Evolutionary conservation across 2,797 vertebrate genomes (phyloP).

Genomic region (Lacerta bilineata): DNA sequence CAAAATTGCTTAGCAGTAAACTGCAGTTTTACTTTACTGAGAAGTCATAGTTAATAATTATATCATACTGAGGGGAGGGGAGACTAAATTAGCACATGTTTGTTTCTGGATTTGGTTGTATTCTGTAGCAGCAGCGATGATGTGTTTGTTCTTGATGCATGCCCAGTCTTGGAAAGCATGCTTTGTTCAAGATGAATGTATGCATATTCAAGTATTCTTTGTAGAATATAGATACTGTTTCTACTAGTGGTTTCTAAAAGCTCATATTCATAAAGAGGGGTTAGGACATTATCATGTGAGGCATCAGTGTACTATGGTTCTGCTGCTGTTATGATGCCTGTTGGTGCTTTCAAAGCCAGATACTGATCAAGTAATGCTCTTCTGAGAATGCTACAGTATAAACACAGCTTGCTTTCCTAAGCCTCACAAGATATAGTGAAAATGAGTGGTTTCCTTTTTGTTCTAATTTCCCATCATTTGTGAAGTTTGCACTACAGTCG

Average conservation of each 20-base stretch:
- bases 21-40: not conserved
- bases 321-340: not conserved
- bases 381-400: not conserved
- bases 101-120: slow-evolving; percentile 70
- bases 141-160: slow-evolving; percentile 61
- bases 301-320: not conserved
- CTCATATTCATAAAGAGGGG: not conserved
- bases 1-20: no score
- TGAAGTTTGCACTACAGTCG: no score
- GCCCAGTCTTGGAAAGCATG: slow-evolving; percentile 69
- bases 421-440: no score
- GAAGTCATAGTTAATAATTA: slow-evolving; percentile 23
- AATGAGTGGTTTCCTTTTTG: no score
- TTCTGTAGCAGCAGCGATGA: slow-evolving; percentile 67
- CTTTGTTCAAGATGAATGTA: slow-evolving; percentile 62
- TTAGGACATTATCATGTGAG: not conserved
- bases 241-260: slow-evolving; percentile 36
- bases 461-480: no score
- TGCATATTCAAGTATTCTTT: not conserved
- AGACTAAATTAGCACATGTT: slow-evolving; percentile 48
- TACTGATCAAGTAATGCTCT: not conserved
- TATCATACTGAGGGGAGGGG: slow-evolving; percentile 16
- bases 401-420: not conserved
- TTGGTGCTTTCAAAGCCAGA: not conserved
- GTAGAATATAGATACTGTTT: slow-evolving; percentile 16